Conservation (phyloP, 2,888 invertebrate genomes). For the Orthonevra nobilis region DNA sequence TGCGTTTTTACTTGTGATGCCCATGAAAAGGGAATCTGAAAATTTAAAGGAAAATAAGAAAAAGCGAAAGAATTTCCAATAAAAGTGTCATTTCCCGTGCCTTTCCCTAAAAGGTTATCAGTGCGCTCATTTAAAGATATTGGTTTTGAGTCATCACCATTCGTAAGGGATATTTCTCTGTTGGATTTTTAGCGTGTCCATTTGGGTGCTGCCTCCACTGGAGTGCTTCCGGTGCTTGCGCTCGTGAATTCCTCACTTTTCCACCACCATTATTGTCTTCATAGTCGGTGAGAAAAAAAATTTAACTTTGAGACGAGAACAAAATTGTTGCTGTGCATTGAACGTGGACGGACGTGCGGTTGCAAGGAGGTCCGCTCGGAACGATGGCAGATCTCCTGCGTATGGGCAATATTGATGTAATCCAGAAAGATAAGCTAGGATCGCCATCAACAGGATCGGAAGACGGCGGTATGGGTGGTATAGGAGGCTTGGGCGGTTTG, state of each 20-base stretch:
- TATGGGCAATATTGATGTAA: slow-evolving; percentile 84
- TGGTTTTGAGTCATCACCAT: slow-evolving; percentile 54
- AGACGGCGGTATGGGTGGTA: slow-evolving; percentile 84
- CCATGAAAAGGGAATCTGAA: slow-evolving; percentile 54
- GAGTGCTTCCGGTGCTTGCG: slow-evolving; percentile 53
- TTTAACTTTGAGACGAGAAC: slow-evolving; percentile 1
- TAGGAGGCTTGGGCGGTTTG: slow-evolving; percentile 73
- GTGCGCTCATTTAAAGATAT: slow-evolving; percentile 33
- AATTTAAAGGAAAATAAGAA: slow-evolving; percentile 51
- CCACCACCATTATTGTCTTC: not conserved
- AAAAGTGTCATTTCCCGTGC: slow-evolving; percentile 63
- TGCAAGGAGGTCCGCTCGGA: slow-evolving; percentile 18
- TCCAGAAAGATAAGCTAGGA: slow-evolving; percentile 88
- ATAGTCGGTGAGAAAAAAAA: not conserved
- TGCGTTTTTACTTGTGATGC: slow-evolving; percentile 25
- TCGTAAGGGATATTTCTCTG: slow-evolving; percentile 24
- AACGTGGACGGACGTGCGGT: no score
- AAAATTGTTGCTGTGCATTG: slow-evolving; percentile 52
- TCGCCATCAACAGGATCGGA: slow-evolving; percentile 93
- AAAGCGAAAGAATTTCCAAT: slow-evolving; percentile 42
- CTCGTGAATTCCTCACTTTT: slow-evolving; percentile 12
- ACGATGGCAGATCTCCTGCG: slow-evolving; percentile 87
- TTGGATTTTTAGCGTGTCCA: slow-evolving; percentile 21
- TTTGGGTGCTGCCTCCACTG: slow-evolving; percentile 58
- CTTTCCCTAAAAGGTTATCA: slow-evolving; percentile 61